These are phyloP conservation scores for Cynopterus sphinx DNA, from an alignment of 2,797 vertebrate genomes.

Conservation along the genomic window DNA sequence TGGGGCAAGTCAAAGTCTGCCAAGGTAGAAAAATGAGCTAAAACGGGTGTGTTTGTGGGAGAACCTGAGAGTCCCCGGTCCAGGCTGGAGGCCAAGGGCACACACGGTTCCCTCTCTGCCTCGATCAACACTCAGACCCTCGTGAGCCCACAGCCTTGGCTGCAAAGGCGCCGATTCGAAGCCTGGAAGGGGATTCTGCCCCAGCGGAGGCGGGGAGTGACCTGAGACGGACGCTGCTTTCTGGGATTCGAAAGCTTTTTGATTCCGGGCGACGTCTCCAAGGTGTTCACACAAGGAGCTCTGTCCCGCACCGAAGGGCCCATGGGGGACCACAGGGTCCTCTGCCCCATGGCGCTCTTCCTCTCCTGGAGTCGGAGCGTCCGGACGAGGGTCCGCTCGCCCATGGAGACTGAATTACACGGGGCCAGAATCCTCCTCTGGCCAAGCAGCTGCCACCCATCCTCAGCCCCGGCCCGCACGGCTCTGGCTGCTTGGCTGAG, in stretches of 20 bases:
- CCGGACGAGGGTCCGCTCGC: neutral
- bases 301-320: neutral
- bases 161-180: neutral
- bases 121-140: neutral
- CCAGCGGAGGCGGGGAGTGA: neutral
- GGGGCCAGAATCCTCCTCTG: neutral
- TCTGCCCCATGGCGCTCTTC: fast-evolving
- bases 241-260: neutral
- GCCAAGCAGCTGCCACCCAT: neutral
- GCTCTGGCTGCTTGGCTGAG: neutral
- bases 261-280: neutral
- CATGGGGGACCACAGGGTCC: neutral
- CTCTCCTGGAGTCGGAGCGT: neutral
- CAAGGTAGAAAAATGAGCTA: neutral
- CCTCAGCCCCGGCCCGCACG: neutral
- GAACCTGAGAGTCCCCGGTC: neutral
- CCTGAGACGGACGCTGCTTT: neutral
- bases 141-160: neutral
- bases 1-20: neutral
- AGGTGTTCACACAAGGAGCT: neutral
- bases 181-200: neutral
- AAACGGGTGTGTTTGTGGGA: neutral
- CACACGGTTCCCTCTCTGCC: fast-evolving
- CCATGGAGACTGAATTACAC: neutral
- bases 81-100: fast-evolving